Evolutionary conservation across 2,888 invertebrate genomes (phyloP).

Genomic region (Cataglyphis cursor): DNA sequence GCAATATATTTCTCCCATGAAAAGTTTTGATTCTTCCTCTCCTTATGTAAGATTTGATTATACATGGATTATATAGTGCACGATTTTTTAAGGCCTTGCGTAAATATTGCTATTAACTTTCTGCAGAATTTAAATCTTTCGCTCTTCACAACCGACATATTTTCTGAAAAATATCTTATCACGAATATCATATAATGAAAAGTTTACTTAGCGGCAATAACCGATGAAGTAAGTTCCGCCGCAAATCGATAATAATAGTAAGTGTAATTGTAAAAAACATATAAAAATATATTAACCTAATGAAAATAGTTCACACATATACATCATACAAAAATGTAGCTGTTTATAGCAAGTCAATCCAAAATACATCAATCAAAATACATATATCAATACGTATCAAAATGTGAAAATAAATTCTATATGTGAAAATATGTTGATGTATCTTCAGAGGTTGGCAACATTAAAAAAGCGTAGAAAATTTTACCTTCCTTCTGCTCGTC

Average conservation of each 20-base stretch:
- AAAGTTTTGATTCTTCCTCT: slow-evolving; percentile 39
- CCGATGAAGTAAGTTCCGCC: neutral
- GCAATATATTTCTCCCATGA: neutral
- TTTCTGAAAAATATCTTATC: slow-evolving; percentile 7
- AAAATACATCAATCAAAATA: too few relatives aligned
- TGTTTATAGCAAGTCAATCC: slow-evolving; percentile 8
- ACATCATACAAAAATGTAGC: slow-evolving; percentile 19
- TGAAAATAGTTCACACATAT: neutral
- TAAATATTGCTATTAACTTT: slow-evolving; percentile 42
- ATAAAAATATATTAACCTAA: slow-evolving; percentile 1
- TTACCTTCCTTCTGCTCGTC: neutral
- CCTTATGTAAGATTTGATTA: slow-evolving; percentile 51
- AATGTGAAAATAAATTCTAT: slow-evolving; percentile 71
- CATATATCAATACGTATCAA: slow-evolving; percentile 27
- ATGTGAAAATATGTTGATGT: slow-evolving; percentile 61
- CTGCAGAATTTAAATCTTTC: slow-evolving; percentile 38
- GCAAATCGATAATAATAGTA: neutral
- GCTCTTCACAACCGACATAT: neutral
- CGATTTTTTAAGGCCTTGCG: slow-evolving; percentile 35
- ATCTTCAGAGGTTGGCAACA: slow-evolving; percentile 55
- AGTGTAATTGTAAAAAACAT: neutral
- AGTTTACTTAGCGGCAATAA: neutral
- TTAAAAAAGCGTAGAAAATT: slow-evolving; percentile 1
- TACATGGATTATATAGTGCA: neutral
- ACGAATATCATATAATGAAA: neutral